Conservation (phyloP, 2,888 invertebrate genomes). For the Melangyna quadrimaculata region DNA sequence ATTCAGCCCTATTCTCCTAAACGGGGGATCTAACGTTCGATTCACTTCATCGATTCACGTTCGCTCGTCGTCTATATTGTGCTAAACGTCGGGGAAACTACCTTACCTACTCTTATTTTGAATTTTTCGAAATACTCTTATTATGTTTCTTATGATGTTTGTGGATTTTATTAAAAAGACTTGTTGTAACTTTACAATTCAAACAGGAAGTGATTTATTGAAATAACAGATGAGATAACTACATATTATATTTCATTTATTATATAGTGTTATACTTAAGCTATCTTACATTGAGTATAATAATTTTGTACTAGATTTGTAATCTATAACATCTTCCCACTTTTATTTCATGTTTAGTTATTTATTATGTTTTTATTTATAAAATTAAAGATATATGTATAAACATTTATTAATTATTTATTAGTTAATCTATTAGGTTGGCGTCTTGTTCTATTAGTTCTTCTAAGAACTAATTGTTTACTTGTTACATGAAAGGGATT, state of each 20-base stretch:
- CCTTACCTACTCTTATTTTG: too few species aligned
- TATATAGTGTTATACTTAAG: neutral
- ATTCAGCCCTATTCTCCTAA: too few species aligned
- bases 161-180: neutral
- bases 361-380: neutral
- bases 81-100: too few species aligned
- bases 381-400: neutral
- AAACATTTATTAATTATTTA: neutral
- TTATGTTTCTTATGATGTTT: neutral
- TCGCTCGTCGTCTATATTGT: too few species aligned
- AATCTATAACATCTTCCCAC: constrained; percentile 13
- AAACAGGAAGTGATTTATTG: neutral
- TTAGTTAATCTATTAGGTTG: neutral
- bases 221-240: neutral
- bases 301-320: neutral
- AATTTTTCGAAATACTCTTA: too few species aligned
- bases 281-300: neutral
- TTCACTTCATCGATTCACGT: too few species aligned
- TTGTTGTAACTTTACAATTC: neutral
- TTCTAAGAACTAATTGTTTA: neutral
- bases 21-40: too few species aligned
- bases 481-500: neutral
- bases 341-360: neutral
- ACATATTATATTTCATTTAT: neutral
- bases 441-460: neutral